Base-by-base conservation (phyloP, 2,797 vertebrate genomes). In the Echiichthys vipera region DNA sequence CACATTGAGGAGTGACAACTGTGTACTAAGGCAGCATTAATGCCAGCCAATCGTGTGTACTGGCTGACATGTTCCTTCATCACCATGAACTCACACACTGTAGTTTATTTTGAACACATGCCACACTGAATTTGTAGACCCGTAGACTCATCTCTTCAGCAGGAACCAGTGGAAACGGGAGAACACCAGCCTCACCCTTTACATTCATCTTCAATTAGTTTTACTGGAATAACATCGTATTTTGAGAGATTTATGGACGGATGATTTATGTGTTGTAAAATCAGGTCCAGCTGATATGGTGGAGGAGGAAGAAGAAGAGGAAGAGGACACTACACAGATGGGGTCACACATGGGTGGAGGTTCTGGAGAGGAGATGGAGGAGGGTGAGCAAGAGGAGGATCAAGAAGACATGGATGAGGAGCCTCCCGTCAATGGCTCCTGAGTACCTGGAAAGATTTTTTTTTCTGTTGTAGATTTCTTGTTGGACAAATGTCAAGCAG, bases 351-450 rank as follows among this genome's bases (percentile, higher is more conserved):
- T 40, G 2, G 87, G 22, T 1, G 83, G 46, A 36, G 84, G 49
- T 8, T 27, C 36, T 13, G 78, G 7, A 22, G 88, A 86, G 4
- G 77, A 80, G 43, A 77, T 77, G 64, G 84, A 83, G 7, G 85
- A 81, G 11, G 76, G 53, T 2, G 81, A 65, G 0, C 72, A 70
- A 18, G 94, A 91, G 0, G 85, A 67, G 25, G 81, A 74, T 0
- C 77, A 81, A 20, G 86, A 90, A 14, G 83, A 95, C 17, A 96
- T 97, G 95, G 96, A 97, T 2, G 94, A 96, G 46, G 95, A 96
- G 46, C 42, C 91, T 0, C 92, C 94, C 55, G 89, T 96, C 18
- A 98, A 98, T 5, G 96, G 96, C 5, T 96, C 96, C 39, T 97
- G 88, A 95, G 51, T 18, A 3, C 25, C 40, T 34, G 22, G 40